Conservation (phyloP, 2,113 vertebrate species). For the Sterrhoptilus dennistouni region DNA sequence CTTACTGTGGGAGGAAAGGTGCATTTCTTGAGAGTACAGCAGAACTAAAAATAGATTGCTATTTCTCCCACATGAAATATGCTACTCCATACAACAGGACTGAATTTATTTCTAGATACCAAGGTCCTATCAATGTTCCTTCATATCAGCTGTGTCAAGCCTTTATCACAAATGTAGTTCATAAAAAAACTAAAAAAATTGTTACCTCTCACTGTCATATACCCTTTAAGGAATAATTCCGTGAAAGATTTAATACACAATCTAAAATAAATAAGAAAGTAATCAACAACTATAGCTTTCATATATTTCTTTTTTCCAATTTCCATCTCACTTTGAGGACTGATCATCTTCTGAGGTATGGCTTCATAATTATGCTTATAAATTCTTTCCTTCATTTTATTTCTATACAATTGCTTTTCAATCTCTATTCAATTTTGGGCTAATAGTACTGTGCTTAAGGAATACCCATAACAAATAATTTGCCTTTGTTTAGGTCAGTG, state of each 20-base stretch:
- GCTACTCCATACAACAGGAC: background rate
- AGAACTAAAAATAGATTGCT: constrained; percentile 25
- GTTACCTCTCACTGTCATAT: background rate
- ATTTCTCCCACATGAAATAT: background rate
- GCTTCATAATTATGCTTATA: background rate
- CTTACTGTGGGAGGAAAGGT: background rate
- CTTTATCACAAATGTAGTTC: background rate
- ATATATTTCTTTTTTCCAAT: background rate
- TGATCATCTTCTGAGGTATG: background rate
- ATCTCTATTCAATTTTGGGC: background rate
- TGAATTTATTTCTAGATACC: background rate
- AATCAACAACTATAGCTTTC: background rate
- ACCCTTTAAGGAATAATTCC: background rate
- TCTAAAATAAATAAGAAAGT: background rate
- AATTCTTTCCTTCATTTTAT: background rate
- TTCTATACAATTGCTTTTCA: background rate
- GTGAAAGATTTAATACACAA: background rate
- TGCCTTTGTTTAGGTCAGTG: background rate
- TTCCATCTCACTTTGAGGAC: background rate
- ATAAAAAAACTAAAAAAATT: background rate
- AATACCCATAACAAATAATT: background rate
- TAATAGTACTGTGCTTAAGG: background rate
- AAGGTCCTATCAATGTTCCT: background rate
- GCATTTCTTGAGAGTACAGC: background rate
- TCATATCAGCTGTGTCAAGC: background rate